Evolutionary conservation across 2,113 vertebrate genomes (phyloP), one percentile per base, ranked within the genome.

Genomic region (Cololabis saira): DNA sequence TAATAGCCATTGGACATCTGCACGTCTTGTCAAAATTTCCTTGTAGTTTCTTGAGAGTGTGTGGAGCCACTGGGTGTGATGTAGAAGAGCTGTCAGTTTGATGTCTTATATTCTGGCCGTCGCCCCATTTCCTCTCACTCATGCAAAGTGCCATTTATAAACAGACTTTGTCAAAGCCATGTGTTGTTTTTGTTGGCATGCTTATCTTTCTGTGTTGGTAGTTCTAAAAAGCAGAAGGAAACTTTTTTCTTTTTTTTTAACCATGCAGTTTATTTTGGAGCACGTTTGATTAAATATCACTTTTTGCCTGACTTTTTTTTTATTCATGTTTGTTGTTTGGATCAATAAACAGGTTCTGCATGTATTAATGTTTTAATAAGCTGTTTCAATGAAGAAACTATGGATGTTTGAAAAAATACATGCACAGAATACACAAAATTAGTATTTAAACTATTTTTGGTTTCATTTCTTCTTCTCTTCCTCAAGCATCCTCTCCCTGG

Each of bases 1-100:
- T 85, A 85, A 87, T 81, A 82, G 80, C 78, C 80, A 82, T 56
- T 48, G 78, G 85, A 86, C 86, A 90, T 85, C 85, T 85, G 81
- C 49, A 41, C 43, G 0, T 77, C 71, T 72, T 76, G 80, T 83
- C 89, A 85, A 63, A 53, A 14, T 60, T 40, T 60, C 42, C 64
- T 54, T 45, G 24, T 17, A 9, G 24, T 87, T 84, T 71, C 67
- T 85, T 88, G 79, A 74, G 84, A 78, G 63, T 72, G 70, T 47
- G 61, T 18, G 0, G 43, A 59, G 60, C 72, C 68, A 44, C 63
- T 17, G 40, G 43, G 57, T 73, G 65, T 71, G 69, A 84, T 87
- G 78, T 58, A 60, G 82, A 44, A 78, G 65, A 11, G 18, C 60
- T 86, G 83, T 87, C 86, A 86, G 72, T 76, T 66, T 75, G 56